Conservation (phyloP, 1,140 invertebrate genomes). For the Ceratosolen solmsi region DNA sequence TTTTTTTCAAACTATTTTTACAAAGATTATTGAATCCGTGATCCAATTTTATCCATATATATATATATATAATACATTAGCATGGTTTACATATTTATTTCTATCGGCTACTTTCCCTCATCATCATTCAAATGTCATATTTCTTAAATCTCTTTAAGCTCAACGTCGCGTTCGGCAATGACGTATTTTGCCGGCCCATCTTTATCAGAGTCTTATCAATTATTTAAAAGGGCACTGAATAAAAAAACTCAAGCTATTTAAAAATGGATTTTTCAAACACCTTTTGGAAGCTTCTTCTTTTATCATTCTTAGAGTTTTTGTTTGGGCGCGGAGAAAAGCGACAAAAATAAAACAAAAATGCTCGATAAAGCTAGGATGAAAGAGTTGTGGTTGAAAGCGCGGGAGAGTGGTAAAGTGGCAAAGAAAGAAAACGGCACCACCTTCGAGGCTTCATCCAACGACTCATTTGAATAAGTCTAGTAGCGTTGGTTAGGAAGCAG, state of each 20-base stretch:
- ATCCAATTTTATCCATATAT: too few relatives aligned
- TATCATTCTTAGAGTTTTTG: slow-evolving; percentile 33
- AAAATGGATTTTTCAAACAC: neutral
- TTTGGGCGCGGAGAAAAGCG: slow-evolving; percentile 40
- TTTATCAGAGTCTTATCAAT: too few relatives aligned
- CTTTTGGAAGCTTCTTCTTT: neutral
- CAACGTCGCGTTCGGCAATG: too few relatives aligned
- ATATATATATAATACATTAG: too few relatives aligned
- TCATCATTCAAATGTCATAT: too few relatives aligned
- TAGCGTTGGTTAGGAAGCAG: slow-evolving; percentile 1
- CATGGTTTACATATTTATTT: too few relatives aligned
- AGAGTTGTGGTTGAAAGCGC: neutral
- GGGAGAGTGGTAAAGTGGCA: neutral
- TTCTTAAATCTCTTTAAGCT: too few relatives aligned
- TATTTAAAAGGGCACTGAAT: neutral
- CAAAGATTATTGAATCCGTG: too few relatives aligned
- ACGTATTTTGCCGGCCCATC: too few relatives aligned
- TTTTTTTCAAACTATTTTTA: too few relatives aligned
- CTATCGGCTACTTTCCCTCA: too few relatives aligned
- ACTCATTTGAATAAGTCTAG: slow-evolving; percentile 68
- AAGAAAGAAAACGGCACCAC: slow-evolving; percentile 57
- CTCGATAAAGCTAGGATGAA: slow-evolving; percentile 46
- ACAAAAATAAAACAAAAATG: slow-evolving; percentile 55
- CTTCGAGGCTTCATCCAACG: slow-evolving; percentile 65
- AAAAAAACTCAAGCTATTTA: neutral